Evolutionary conservation across 1,140 invertebrate species (phyloP).

Genomic region (Maniola jurtina): DNA sequence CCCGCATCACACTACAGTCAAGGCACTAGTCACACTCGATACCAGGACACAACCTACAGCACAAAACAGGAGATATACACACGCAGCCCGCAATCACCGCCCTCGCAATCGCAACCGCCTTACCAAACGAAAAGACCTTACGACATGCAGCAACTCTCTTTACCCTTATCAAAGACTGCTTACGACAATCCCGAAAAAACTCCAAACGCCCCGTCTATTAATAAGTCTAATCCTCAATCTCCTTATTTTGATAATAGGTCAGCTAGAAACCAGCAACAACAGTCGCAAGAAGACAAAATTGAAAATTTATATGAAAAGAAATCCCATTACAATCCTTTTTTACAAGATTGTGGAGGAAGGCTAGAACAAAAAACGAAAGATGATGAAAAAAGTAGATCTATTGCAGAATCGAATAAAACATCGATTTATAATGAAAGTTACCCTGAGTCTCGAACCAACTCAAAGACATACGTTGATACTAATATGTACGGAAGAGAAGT

Average conservation of each 20-base stretch:
- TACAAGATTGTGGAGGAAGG: constrained; percentile 55
- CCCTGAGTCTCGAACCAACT: constrained; percentile 45
- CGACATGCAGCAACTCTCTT: constrained; percentile 68
- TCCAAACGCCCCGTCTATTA: constrained; percentile 50
- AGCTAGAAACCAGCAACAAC: constrained; percentile 59
- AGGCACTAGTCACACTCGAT: constrained; percentile 62
- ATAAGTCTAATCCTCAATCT: constrained; percentile 64
- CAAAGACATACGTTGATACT: constrained; percentile 41
- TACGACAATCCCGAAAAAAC: constrained; percentile 64
- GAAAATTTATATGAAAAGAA: constrained; percentile 57
- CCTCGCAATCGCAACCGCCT: constrained; percentile 48
- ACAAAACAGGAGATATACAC: constrained; percentile 63
- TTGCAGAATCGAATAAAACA: constrained; percentile 19
- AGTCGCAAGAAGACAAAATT: constrained; percentile 50
- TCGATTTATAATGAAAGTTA: constrained; percentile 47
- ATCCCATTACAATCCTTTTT: constrained; percentile 58
- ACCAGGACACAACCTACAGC: constrained; percentile 60
- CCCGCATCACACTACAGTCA: constrained; percentile 73
- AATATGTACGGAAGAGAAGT: constrained; percentile 52
- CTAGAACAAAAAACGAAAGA: constrained; percentile 37
- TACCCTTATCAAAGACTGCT: constrained; percentile 66
- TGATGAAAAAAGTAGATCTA: constrained; percentile 27
- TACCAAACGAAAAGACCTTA: constrained; percentile 64
- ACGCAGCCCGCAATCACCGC: constrained; percentile 59
- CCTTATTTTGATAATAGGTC: constrained; percentile 74